A percentile compares a stretch with the other conserved stretches of the same genome.
Conservation (phyloP, 2,113 vertebrate species). For the Nycticryphes semicollaris region DNA sequence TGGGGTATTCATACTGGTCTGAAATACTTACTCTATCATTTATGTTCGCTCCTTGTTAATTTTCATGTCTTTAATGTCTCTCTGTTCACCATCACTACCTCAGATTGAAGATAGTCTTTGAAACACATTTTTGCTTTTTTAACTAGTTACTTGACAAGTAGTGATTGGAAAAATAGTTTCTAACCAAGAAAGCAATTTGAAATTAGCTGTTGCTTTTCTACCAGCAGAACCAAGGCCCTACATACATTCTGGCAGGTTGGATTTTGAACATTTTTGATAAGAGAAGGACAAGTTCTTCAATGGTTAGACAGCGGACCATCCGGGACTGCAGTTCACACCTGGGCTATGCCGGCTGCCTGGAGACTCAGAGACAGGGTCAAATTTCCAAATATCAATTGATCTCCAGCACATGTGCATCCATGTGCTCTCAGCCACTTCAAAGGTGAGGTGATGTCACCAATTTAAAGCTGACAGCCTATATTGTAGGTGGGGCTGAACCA, state of each 20-base stretch:
- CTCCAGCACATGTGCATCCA: neutral
- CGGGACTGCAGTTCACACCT: neutral
- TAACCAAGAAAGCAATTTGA: neutral
- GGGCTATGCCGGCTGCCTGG: neutral
- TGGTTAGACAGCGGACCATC: neutral
- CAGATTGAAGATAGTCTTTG: slow-evolving; percentile 15
- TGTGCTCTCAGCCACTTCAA: neutral
- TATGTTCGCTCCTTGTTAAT: slow-evolving; percentile 42
- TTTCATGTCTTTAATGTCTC: slow-evolving; percentile 32
- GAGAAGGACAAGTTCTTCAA: neutral
- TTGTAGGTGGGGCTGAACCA: fast-evolving
- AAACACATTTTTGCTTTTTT: neutral
- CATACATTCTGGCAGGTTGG: neutral
- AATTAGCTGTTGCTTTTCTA: neutral
- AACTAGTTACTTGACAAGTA: slow-evolving; percentile 26
- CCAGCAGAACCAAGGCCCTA: neutral
- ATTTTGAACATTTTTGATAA: neutral
- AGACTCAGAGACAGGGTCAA: neutral
- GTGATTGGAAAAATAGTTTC: neutral
- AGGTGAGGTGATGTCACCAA: neutral
- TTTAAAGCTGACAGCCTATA: neutral
- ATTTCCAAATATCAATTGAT: neutral
- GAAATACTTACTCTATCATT: slow-evolving; percentile 51
- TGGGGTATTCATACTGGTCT: slow-evolving; percentile 29
- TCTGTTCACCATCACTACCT: slow-evolving; percentile 23